A percentile compares a stretch with the other conserved stretches of the same genome.
Conservation (phyloP, 2,888 invertebrate species). For the Platerodrilus igneus region DNA sequence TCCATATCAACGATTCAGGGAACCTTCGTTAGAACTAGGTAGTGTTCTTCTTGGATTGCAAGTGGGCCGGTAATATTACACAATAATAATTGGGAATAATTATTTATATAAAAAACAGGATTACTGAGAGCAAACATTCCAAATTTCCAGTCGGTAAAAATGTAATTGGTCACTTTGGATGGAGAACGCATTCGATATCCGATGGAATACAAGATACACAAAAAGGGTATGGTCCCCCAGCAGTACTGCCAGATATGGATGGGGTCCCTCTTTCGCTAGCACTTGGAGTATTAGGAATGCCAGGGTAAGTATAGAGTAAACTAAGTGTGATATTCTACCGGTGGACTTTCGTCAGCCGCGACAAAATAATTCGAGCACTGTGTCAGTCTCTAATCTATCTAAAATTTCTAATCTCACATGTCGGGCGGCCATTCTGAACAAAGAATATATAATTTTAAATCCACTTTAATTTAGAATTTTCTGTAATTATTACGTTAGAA, state of each 20-base stretch:
- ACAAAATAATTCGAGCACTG: too few relatives aligned
- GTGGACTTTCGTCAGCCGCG: too few relatives aligned
- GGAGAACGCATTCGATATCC: constrained; percentile 59
- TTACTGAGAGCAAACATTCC: constrained; percentile 62
- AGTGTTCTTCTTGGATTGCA: constrained; percentile 67
- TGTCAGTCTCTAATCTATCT: too few relatives aligned
- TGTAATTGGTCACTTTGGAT: constrained; percentile 63
- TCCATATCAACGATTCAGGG: constrained; percentile 64
- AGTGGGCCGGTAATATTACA: constrained; percentile 60
- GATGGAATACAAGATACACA: constrained; percentile 67
- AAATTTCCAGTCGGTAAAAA: constrained; percentile 61
- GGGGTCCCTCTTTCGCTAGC: constrained; percentile 57
- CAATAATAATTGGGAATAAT: constrained; percentile 51
- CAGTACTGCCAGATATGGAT: constrained; percentile 55
- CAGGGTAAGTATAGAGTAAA: constrained; percentile 56
- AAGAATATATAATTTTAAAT: too few relatives aligned
- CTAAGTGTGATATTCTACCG: not conserved
- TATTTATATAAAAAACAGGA: constrained; percentile 48
- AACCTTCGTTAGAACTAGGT: constrained; percentile 52
- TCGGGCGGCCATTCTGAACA: too few relatives aligned
- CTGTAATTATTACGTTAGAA: too few relatives aligned
- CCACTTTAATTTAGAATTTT: too few relatives aligned
- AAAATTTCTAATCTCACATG: too few relatives aligned
- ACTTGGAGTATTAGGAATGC: constrained; percentile 64
- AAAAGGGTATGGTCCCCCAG: not conserved